Conservation (phyloP, 2,888 invertebrate genomes). For the Doris montereyensis region DNA sequence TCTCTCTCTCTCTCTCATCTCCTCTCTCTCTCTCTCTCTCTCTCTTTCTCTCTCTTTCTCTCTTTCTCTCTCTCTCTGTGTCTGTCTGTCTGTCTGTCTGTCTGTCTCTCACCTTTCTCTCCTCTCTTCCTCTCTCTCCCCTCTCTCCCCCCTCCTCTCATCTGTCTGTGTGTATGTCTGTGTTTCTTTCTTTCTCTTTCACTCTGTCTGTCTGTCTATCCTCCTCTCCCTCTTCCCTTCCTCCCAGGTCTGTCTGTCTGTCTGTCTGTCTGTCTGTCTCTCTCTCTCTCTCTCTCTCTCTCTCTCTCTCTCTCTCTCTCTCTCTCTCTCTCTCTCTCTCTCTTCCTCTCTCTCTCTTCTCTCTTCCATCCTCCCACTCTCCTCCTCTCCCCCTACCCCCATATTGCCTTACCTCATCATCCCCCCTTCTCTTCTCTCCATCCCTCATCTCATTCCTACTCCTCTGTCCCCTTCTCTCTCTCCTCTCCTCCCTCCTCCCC, state of each 20-base stretch:
- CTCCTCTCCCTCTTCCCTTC: neutral
- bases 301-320: constrained; percentile 14
- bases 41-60: neutral
- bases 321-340: neutral
- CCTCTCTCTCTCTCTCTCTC: neutral
- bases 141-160: neutral
- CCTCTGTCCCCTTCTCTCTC: neutral
- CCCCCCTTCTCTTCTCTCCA: neutral
- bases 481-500: neutral
- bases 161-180: neutral
- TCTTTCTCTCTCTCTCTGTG: neutral
- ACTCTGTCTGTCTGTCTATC: neutral
- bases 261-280: neutral
- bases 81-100: neutral
- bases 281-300: neutral
- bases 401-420: no score
- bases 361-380: neutral
- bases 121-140: neutral
- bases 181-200: neutral
- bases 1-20: neutral
- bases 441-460: neutral
- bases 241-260: neutral
- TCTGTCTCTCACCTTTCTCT: no score
- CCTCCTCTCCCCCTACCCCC: neutral
- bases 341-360: neutral